phyloP scores from a whole-genome alignment of 2,797 vertebrate species.

The Sebastes hubbsi region DNA sequence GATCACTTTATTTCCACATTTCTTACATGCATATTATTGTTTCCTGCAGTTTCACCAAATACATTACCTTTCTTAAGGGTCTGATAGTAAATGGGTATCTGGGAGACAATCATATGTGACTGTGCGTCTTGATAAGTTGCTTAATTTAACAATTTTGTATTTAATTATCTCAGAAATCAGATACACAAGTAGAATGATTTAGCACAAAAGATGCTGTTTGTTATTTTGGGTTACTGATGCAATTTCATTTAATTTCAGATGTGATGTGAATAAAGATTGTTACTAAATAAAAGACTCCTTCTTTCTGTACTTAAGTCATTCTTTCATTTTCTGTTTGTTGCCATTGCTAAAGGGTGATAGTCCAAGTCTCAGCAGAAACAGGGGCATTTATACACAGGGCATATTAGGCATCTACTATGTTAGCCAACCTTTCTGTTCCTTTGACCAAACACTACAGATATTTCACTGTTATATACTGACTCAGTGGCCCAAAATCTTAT shows the following conservation, averaged over 20 bases:
- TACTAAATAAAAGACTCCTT: not conserved
- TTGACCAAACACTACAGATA: too few relatives aligned
- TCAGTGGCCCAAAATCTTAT: not conserved
- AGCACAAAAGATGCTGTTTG: rapidly evolving
- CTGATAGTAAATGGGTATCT: not conserved
- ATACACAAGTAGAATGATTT: not conserved
- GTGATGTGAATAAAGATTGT: not conserved
- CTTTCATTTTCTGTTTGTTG: not conserved
- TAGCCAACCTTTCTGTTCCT: too few relatives aligned
- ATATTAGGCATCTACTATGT: too few relatives aligned
- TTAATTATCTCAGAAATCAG: not conserved
- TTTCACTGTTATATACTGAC: too few relatives aligned
- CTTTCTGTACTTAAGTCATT: not conserved
- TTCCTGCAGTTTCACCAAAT: not conserved
- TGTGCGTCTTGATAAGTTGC: not conserved
- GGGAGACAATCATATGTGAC: not conserved
- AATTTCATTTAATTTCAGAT: not conserved
- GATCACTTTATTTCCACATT: not conserved
- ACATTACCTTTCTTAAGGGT: rapidly evolving
- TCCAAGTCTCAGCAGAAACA: too few relatives aligned
- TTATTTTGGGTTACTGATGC: not conserved
- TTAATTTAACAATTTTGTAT: not conserved
- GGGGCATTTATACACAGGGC: too few relatives aligned
- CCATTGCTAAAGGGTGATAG: too few relatives aligned
- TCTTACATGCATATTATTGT: not conserved